phyloP scores from a whole-genome alignment of 2,113 vertebrate species.

The Neodon shergylaensis region DNA sequence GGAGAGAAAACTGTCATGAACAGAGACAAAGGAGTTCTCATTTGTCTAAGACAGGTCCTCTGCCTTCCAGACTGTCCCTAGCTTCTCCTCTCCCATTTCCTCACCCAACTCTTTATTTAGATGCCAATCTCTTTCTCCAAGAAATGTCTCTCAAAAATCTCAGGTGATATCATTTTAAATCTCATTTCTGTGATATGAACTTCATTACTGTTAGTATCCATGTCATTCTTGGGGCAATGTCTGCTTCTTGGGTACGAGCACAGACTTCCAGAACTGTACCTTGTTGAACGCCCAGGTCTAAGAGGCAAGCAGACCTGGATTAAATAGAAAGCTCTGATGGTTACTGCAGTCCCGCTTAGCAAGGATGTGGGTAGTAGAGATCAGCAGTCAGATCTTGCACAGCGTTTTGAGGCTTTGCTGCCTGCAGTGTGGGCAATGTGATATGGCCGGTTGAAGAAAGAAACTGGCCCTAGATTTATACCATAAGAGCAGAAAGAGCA shows the following conservation, averaged over 20 bases:
- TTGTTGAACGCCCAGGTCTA: neutral
- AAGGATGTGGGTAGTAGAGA: neutral
- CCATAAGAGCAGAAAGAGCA: neutral
- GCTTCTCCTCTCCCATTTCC: neutral
- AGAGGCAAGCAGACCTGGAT: neutral
- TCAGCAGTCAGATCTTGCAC: neutral
- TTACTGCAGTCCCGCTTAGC: neutral
- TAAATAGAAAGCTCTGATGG: neutral
- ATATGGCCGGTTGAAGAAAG: neutral
- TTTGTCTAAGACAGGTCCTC: neutral
- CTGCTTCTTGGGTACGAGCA: neutral
- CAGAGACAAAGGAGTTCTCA: neutral
- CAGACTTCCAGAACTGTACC: neutral
- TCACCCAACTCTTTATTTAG: neutral
- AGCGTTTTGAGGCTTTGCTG: neutral
- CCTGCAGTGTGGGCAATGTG: accelerated
- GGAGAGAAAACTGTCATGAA: neutral
- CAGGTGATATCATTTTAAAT: neutral
- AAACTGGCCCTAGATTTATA: neutral
- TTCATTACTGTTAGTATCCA: neutral
- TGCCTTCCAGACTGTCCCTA: neutral
- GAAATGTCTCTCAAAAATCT: slow-evolving; percentile 1
- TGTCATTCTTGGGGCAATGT: neutral
- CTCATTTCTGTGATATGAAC: neutral
- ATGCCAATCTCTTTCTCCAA: neutral